phyloP scores from a whole-genome alignment of 2,797 vertebrate species.

The Crax fasciolata region DNA sequence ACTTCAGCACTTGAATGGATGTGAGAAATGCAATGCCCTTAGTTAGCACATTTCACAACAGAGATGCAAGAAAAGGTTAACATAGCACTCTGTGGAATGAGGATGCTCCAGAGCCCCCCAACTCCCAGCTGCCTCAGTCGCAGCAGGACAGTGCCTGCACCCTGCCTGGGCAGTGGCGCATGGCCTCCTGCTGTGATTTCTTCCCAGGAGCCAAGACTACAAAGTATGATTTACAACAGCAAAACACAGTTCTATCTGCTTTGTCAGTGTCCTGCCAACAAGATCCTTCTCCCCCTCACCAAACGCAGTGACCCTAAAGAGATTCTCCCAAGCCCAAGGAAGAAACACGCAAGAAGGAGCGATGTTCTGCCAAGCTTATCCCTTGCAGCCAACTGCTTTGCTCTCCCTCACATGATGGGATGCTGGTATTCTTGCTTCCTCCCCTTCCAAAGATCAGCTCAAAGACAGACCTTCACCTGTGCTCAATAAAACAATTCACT shows the following conservation, averaged over 20 bases:
- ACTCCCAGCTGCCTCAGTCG: background rate
- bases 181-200: background rate
- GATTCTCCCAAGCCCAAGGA: background rate
- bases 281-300: background rate
- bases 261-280: background rate
- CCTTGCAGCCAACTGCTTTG: background rate
- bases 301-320: background rate
- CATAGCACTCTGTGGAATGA: rapidly evolving
- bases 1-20: background rate
- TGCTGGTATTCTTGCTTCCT: conserved; percentile 27
- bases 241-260: background rate
- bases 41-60: background rate
- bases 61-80: background rate
- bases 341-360: background rate
- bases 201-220: background rate
- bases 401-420: background rate
- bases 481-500: conserved; percentile 53
- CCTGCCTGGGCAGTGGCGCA: background rate
- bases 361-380: background rate
- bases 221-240: background rate
- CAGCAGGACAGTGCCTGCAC: background rate
- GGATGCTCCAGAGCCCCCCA: background rate
- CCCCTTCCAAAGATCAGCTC: conserved; percentile 37
- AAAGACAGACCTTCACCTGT: conserved; percentile 45
- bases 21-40: background rate